Percentiles rank a stretch among this genome's conserved stretches.
phyloP scores from a whole-genome alignment of 2,888 invertebrate species.

The Hypena proboscidalis region DNA sequence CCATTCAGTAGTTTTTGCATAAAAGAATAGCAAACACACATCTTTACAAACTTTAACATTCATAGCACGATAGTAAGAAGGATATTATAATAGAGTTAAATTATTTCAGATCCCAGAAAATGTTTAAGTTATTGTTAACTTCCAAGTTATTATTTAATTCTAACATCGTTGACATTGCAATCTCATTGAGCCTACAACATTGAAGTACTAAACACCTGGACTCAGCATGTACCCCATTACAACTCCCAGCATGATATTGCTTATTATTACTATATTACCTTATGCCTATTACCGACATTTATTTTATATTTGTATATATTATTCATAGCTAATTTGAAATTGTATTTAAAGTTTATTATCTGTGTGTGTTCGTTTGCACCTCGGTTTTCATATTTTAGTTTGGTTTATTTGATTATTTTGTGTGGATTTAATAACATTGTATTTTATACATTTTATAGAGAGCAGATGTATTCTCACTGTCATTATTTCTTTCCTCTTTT shows the following conservation, averaged over 20 bases:
- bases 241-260: conserved; percentile 7
- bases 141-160: too few species aligned
- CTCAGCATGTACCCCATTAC: conserved; percentile 1
- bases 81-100: too few species aligned
- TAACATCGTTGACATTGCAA: too few species aligned
- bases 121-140: too few species aligned
- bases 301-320: conserved; percentile 1
- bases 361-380: neutral
- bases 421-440: conserved; percentile 1
- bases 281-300: conserved; percentile 5
- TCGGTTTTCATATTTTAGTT: neutral
- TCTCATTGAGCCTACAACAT: neutral
- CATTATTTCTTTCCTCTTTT: too few species aligned
- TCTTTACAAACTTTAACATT: too few species aligned
- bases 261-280: conserved; percentile 6
- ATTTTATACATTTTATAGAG: conserved; percentile 15
- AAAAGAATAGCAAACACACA: too few species aligned
- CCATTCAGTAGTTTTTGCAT: too few species aligned
- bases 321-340: conserved; percentile 2
- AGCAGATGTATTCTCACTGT: too few species aligned
- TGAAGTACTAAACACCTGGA: neutral
- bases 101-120: too few species aligned
- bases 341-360: neutral
- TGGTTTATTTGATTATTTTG: neutral
- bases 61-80: too few species aligned